Evolutionary conservation across 2,797 vertebrate species (phyloP).

Genomic region (Typhlichthys eigenmanni): DNA sequence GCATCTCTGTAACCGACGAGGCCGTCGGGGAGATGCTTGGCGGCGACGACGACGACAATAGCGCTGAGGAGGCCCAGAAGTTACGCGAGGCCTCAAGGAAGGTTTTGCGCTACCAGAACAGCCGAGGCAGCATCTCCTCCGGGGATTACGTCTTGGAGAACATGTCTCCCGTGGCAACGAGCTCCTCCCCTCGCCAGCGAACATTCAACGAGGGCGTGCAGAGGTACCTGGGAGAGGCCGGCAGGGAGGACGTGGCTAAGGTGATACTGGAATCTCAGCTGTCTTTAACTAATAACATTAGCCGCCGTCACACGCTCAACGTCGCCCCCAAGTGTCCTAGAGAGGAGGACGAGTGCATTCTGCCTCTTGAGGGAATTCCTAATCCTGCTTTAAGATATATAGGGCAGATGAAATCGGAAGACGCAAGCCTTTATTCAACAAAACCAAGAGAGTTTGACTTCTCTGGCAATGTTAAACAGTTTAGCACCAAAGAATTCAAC

Average conservation of each 20-base stretch:
- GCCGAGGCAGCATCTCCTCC: slow-evolving; percentile 69
- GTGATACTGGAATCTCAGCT: slow-evolving; percentile 41
- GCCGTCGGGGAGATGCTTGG: slow-evolving; percentile 43
- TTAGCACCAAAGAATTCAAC: slow-evolving; percentile 20
- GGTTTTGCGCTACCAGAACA: slow-evolving; percentile 73
- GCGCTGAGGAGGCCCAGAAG: slow-evolving; percentile 72
- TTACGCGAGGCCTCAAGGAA: slow-evolving; percentile 76
- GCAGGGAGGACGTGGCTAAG: slow-evolving; percentile 50
- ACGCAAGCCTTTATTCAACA: slow-evolving; percentile 16
- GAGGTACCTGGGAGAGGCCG: slow-evolving; percentile 48
- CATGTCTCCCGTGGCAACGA: slow-evolving; percentile 42
- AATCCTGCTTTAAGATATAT: slow-evolving; percentile 32
- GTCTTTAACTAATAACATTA: slow-evolving; percentile 38
- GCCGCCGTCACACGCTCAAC: slow-evolving; percentile 66
- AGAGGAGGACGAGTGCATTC: slow-evolving; percentile 37
- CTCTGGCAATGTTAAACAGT: slow-evolving; percentile 22
- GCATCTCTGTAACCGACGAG: slow-evolving; percentile 35
- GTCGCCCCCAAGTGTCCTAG: slow-evolving; percentile 46
- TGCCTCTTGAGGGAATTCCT: slow-evolving; percentile 23
- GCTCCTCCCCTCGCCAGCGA: slow-evolving; percentile 37
- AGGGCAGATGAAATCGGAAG: slow-evolving; percentile 37
- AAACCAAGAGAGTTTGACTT: slow-evolving; percentile 38
- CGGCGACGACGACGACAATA: slow-evolving; percentile 50
- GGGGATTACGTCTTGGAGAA: slow-evolving; percentile 56
- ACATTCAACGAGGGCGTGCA: slow-evolving; percentile 64